A percentile compares a stretch with the other conserved stretches of the same genome.
phyloP scores from a whole-genome alignment of 2,113 vertebrate genomes.

The Chaenocephalus aceratus region DNA sequence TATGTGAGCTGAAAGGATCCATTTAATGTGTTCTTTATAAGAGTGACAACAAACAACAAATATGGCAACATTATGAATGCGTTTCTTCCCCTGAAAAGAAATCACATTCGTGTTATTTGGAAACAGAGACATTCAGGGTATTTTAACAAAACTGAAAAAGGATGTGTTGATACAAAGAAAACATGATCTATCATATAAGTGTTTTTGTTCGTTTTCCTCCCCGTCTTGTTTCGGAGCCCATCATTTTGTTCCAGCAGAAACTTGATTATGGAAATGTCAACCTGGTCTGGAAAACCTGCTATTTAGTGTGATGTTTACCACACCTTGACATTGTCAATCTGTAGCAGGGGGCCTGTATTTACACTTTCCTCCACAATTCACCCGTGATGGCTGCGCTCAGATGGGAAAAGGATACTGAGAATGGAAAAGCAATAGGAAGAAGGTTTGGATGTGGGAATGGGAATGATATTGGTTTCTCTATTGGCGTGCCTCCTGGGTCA shows the following conservation, averaged over 20 bases:
- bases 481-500: conserved; percentile 82
- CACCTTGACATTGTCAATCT: conserved; percentile 76
- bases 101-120: conserved; percentile 36
- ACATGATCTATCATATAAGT: conserved; percentile 16
- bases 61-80: conserved; percentile 30
- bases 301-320: conserved; percentile 86
- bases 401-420: conserved; percentile 65
- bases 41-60: conserved; percentile 33
- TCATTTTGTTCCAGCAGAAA: conserved; percentile 83
- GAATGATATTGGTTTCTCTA: conserved; percentile 83
- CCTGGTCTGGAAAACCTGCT: conserved; percentile 79
- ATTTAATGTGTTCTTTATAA: conserved; percentile 58
- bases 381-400: conserved; percentile 82
- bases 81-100: conserved; percentile 31
- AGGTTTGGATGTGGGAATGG: conserved; percentile 63
- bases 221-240: conserved; percentile 62
- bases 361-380: conserved; percentile 79
- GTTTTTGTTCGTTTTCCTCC: conserved; percentile 13
- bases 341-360: conserved; percentile 83
- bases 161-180: conserved; percentile 12
- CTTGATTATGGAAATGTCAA: conserved; percentile 83
- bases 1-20: conserved; percentile 58
- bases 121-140: conserved; percentile 38
- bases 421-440: conserved; percentile 70
- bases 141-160: conserved; percentile 16